These are phyloP conservation scores for Zosterops lateralis DNA, from an alignment of 2,113 vertebrate species.

Conservation along the genomic window DNA sequence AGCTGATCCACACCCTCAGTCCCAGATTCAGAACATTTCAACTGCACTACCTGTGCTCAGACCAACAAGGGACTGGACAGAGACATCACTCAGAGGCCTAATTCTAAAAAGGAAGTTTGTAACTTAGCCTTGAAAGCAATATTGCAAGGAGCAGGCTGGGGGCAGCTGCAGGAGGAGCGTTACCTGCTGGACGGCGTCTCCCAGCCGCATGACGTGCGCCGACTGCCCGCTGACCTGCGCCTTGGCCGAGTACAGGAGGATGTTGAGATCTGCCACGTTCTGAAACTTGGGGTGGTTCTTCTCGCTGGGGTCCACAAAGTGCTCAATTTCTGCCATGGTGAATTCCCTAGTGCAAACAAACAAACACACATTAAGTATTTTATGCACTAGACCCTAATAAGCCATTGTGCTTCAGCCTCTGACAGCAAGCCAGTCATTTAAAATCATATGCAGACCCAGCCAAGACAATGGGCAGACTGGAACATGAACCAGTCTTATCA, in stretches of 20 bases:
- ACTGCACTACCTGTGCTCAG: rapidly evolving
- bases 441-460: not conserved
- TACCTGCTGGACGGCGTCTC: conserved; percentile 95
- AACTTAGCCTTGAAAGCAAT: not conserved
- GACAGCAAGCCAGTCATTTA: not conserved
- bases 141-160: rapidly evolving
- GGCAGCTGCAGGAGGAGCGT: not conserved
- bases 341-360: conserved; percentile 83
- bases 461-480: not conserved
- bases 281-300: conserved; percentile 93
- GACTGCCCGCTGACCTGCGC: conserved; percentile 96
- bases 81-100: not conserved
- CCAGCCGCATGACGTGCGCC: conserved; percentile 87
- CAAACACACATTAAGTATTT: rapidly evolving
- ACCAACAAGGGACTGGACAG: not conserved
- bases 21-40: not conserved
- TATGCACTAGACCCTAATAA: not conserved
- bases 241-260: conserved; percentile 90
- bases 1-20: not conserved
- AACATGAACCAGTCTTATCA: not conserved
- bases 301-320: conserved; percentile 96
- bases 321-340: conserved; percentile 99
- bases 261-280: conserved; percentile 84
- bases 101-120: not conserved
- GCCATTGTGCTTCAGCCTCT: not conserved